Conservation (phyloP, 37 sponge, comb jelly and placozoan species). For the Theonella swinhoei region DNA sequence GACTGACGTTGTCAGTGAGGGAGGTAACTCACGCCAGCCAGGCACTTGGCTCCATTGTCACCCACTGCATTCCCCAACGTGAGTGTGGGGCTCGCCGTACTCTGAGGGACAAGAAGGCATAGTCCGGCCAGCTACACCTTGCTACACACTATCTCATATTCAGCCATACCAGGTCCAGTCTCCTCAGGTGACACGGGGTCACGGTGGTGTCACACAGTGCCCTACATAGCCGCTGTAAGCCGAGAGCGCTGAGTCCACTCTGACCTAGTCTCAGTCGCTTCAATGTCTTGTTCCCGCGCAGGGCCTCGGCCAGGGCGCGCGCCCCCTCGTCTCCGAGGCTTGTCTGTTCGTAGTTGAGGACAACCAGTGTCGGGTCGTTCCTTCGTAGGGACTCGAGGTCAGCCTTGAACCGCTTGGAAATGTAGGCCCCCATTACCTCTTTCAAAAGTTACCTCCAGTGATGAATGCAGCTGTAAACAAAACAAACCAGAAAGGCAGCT, state of each 20-base stretch:
- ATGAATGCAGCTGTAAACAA: too few species aligned
- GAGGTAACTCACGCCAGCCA: conserved; percentile 63
- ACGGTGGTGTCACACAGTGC: conserved; percentile 28
- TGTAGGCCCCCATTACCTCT: conserved; percentile 22
- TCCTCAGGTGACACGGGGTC: conserved; percentile 18
- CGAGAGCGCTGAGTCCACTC: conserved; percentile 29
- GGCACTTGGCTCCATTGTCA: conserved; percentile 52
- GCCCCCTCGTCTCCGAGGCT: conserved; percentile 40
- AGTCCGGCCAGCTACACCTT: background rate
- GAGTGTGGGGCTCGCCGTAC: conserved; percentile 18
- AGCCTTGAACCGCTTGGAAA: conserved; percentile 7
- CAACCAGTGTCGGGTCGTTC: conserved; percentile 15
- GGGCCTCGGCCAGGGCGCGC: conserved; percentile 20
- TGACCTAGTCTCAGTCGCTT: conserved; percentile 50
- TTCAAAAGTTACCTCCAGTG: too few species aligned
- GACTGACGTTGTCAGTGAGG: too few species aligned
- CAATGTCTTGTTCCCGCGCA: conserved; percentile 31
- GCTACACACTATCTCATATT: background rate
- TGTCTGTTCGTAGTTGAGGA: conserved; percentile 22
- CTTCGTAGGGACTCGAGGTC: conserved; percentile 10
- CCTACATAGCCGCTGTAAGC: conserved; percentile 19
- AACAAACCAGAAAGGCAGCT: too few species aligned
- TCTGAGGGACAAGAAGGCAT: conserved; percentile 24
- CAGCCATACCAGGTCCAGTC: conserved; percentile 55
- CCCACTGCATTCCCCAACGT: conserved; percentile 69